phyloP scores from a whole-genome alignment of 1,140 invertebrate species.

The Stegodyphus mimosarum region DNA sequence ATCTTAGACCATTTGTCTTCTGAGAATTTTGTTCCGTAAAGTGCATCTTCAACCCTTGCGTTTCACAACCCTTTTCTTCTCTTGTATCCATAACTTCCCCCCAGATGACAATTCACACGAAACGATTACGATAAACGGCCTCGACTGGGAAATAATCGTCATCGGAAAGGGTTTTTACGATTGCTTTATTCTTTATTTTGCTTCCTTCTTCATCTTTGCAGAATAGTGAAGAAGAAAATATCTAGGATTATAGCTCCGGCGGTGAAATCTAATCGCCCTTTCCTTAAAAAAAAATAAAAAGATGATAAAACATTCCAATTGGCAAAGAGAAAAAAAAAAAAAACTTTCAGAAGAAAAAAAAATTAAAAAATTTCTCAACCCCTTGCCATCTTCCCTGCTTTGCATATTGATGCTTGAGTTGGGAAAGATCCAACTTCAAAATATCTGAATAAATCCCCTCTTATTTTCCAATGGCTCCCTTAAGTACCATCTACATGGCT shows the following conservation, averaged over 20 bases:
- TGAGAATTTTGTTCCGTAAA: not conserved
- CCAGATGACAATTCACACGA: conserved; percentile 49
- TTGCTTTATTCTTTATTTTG: conserved; percentile 6
- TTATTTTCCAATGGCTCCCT: not conserved
- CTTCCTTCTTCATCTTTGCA: not conserved
- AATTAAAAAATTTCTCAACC: not conserved
- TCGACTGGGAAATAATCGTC: conserved; percentile 40
- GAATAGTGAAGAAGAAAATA: not conserved
- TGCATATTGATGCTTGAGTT: conserved; percentile 26
- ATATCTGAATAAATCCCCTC: conserved; percentile 36
- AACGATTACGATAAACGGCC: conserved; percentile 37
- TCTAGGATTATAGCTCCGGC: conserved; percentile 20
- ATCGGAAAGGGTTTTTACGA: conserved; percentile 1
- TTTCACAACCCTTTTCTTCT: not conserved
- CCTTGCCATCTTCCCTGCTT: conserved; percentile 20
- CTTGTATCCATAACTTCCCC: not conserved
- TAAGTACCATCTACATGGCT: not conserved
- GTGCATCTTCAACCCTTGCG: conserved; percentile 24
- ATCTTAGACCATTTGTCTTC: conserved; percentile 9
- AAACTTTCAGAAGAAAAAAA: not conserved
- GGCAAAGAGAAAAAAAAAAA: conserved; percentile 13
- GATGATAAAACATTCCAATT: conserved; percentile 33
- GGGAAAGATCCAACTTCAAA: not conserved
- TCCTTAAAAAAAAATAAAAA: conserved; percentile 3
- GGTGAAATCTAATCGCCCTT: conserved; percentile 35